Percentiles rank a stretch among this genome's conserved stretches.
phyloP scores from a whole-genome alignment of 2,888 invertebrate species.

The Eristalinus sepulchralis region DNA sequence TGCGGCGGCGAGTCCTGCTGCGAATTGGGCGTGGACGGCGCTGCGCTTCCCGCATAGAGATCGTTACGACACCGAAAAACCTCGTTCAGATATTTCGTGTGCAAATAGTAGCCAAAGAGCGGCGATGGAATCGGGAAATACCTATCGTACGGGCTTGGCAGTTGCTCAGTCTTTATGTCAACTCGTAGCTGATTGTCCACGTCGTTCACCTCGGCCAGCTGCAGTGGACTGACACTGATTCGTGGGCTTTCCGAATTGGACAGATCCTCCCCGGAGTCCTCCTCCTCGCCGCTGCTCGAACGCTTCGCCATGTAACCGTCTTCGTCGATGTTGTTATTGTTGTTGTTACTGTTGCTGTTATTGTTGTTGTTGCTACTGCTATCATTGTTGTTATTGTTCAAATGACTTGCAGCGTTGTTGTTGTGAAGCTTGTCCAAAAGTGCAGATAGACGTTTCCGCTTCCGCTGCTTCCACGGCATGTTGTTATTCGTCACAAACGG shows the following conservation, averaged over 20 bases:
- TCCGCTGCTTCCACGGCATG: constrained; percentile 86
- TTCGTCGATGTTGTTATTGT: constrained; percentile 74
- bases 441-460: constrained; percentile 89
- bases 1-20: constrained; percentile 77
- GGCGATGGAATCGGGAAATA: constrained; percentile 81
- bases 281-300: constrained; percentile 76
- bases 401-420: constrained; percentile 81
- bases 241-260: constrained; percentile 77
- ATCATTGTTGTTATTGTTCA: constrained; percentile 80
- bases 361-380: constrained; percentile 74
- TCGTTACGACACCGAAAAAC: constrained; percentile 84
- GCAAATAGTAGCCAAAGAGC: constrained; percentile 84
- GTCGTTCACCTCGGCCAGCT: constrained; percentile 73
- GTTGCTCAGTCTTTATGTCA: constrained; percentile 80
- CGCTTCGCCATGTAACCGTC: constrained; percentile 69
- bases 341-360: constrained; percentile 80
- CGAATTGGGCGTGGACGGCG: constrained; percentile 77
- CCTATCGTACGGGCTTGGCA: constrained; percentile 80
- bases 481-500: constrained; percentile 85
- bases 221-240: constrained; percentile 79
- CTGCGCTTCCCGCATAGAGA: constrained; percentile 81
- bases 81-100: constrained; percentile 85
- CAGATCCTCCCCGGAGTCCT: constrained; percentile 75
- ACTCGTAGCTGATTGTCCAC: constrained; percentile 79
- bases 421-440: constrained; percentile 88